Conservation (phyloP, 2,888 invertebrate genomes). For the Mystacides longicornis region DNA sequence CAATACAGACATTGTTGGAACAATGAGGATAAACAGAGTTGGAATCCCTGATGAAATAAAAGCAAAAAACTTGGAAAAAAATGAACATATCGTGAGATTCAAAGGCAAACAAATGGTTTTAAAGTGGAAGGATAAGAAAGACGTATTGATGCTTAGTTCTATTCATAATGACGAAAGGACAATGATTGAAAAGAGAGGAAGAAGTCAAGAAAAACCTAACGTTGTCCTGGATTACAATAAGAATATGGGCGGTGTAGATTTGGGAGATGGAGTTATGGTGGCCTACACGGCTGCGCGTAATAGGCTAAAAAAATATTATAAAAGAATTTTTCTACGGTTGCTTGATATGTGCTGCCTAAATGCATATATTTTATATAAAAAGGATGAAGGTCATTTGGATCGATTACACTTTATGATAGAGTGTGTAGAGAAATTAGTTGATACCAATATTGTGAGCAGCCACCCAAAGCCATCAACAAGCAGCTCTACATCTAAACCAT, state of each 20-base stretch:
- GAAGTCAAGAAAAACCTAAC: conserved; percentile 25
- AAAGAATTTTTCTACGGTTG: no score
- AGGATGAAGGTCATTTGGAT: conserved; percentile 22
- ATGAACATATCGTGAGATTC: conserved; percentile 19
- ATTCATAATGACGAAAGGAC: conserved; percentile 21
- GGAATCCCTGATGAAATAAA: conserved; percentile 20
- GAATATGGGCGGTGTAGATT: conserved; percentile 20
- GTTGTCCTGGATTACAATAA: conserved; percentile 23
- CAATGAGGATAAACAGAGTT: conserved; percentile 7
- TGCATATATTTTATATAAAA: conserved; percentile 25
- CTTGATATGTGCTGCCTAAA: conserved; percentile 24
- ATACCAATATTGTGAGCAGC: conserved; percentile 24
- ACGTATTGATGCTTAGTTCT: conserved; percentile 13
- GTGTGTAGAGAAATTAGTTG: conserved; percentile 26
- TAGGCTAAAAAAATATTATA: conserved; percentile 25
- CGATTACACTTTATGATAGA: conserved; percentile 26
- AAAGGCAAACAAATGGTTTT: conserved; percentile 24
- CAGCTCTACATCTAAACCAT: conserved; percentile 27
- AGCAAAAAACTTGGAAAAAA: conserved; percentile 22
- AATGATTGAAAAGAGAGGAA: conserved; percentile 26
- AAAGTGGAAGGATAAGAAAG: conserved; percentile 25
- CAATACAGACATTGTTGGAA: background rate
- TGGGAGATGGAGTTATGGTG: conserved; percentile 25
- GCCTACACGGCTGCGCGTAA: conserved; percentile 25
- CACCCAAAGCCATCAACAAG: conserved; percentile 27